Percentiles rank a stretch among this genome's conserved stretches.
Conservation (phyloP, 2,888 invertebrate species). For the Therioaphis trifolii region DNA sequence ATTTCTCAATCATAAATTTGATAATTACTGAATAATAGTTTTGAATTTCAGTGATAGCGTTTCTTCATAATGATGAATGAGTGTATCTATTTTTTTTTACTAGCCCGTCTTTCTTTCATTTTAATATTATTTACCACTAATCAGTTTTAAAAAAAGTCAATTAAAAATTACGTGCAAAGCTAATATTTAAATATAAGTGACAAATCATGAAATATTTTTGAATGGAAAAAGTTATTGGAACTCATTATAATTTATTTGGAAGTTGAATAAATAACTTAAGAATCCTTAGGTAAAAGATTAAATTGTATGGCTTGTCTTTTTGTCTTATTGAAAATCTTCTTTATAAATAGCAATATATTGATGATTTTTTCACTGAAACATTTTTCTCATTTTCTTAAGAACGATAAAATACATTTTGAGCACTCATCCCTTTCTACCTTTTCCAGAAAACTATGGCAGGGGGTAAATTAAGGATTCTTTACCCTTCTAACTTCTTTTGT, state of each 20-base stretch:
- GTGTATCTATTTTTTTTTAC: too few relatives aligned
- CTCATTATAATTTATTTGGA: neutral
- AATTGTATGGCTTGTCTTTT: neutral
- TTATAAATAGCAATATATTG: conserved; percentile 3
- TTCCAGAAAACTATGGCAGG: neutral
- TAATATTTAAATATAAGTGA: neutral
- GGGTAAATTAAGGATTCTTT: conserved; percentile 42
- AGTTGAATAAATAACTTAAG: neutral
- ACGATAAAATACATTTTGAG: conserved; percentile 6
- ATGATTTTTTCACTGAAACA: neutral
- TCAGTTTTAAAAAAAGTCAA: neutral
- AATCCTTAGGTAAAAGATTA: neutral
- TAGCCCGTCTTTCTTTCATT: too few relatives aligned
- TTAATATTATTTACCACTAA: too few relatives aligned
- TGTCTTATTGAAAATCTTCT: conserved; percentile 43
- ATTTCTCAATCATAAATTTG: too few relatives aligned
- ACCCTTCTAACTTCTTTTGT: conserved; percentile 51
- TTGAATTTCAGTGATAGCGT: too few relatives aligned
- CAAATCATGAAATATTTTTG: neutral
- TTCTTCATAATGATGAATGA: too few relatives aligned
- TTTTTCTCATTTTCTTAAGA: neutral
- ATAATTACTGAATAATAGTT: too few relatives aligned
- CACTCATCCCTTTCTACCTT: neutral
- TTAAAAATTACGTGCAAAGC: neutral
- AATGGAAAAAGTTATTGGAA: neutral